These are phyloP conservation scores for Oligia fasciuncula DNA, from an alignment of 2,888 invertebrate species.

Conservation along the genomic window DNA sequence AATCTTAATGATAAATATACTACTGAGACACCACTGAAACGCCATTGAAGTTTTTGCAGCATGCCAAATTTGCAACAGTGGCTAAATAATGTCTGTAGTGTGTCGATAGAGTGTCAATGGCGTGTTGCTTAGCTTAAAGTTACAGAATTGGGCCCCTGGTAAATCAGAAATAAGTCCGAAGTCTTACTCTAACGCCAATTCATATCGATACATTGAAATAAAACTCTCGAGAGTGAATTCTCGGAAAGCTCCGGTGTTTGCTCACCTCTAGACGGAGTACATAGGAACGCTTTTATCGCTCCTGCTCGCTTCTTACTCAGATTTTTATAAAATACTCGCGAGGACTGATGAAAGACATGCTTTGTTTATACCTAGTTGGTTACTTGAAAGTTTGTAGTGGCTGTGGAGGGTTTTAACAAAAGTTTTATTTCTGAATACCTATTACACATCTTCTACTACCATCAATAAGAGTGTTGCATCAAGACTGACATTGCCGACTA, in stretches of 20 bases:
- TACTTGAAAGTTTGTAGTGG: not conserved
- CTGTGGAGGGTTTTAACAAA: not conserved
- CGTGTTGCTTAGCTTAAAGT: too few relatives aligned
- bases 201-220: constrained; percentile 34
- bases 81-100: too few relatives aligned
- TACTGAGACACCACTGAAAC: too few relatives aligned
- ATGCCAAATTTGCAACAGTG: too few relatives aligned
- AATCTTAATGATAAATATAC: not conserved
- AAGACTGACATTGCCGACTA: too few relatives aligned
- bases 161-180: not conserved
- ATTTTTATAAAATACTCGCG: constrained; percentile 58
- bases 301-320: constrained; percentile 34
- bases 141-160: too few relatives aligned
- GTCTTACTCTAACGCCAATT: not conserved
- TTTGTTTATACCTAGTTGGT: constrained; percentile 33
- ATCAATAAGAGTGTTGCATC: not conserved
- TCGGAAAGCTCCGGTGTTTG: constrained; percentile 39
- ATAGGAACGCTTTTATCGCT: constrained; percentile 59
- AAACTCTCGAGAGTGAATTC: not conserved
- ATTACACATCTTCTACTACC: not conserved
- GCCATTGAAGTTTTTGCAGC: too few relatives aligned
- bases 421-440: not conserved
- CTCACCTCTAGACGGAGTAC: constrained; percentile 52
- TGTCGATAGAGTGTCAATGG: too few relatives aligned
- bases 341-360: constrained; percentile 38